Percentiles rank a stretch among this genome's conserved stretches.
Conservation (phyloP, 2,888 invertebrate genomes). For the Volucella inflata region DNA sequence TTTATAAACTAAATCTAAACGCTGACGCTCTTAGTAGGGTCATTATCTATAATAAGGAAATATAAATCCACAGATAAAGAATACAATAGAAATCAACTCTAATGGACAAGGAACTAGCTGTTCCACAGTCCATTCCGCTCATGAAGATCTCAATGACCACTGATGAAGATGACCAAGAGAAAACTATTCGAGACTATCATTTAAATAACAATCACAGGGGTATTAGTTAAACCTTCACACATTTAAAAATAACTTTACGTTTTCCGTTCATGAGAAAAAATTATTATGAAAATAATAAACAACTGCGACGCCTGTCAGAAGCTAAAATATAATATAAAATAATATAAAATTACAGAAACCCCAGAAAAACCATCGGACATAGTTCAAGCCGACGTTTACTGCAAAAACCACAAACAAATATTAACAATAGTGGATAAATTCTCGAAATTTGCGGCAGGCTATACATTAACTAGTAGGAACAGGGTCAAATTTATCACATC, state of each 20-base stretch:
- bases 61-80: not conserved
- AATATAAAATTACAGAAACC: constrained; percentile 3
- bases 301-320: constrained; percentile 6
- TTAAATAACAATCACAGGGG: too few species aligned
- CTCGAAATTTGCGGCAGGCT: too few species aligned
- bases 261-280: not conserved
- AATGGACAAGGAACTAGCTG: not conserved
- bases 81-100: not conserved
- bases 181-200: too few species aligned
- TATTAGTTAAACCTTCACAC: too few species aligned
- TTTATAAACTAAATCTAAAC: too few species aligned
- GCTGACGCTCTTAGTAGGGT: too few species aligned
- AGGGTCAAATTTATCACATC: too few species aligned
- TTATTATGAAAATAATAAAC: not conserved
- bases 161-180: too few species aligned
- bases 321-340: not conserved
- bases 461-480: too few species aligned
- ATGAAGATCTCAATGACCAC: not conserved
- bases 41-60: not conserved
- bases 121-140: constrained; percentile 1
- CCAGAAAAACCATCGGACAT: constrained; percentile 5
- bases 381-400: not conserved
- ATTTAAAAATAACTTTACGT: not conserved
- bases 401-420: too few species aligned
- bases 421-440: too few species aligned